phyloP scores from a whole-genome alignment of 2,797 vertebrate species.

The Cottoperca gobio region DNA sequence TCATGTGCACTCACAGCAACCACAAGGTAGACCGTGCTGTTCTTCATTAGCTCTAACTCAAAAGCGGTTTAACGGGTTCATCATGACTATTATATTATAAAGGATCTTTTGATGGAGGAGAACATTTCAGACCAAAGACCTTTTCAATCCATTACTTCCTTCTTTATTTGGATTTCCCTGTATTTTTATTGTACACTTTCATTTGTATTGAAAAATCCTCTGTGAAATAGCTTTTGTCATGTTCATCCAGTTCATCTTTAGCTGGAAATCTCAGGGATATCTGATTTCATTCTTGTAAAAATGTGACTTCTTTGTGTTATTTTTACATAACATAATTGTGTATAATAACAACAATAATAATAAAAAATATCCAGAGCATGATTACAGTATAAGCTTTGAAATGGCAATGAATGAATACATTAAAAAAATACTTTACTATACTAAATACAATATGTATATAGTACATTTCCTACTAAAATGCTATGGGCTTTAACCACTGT shows the following conservation, averaged over 20 bases:
- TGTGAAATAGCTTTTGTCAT: background rate
- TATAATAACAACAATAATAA: background rate
- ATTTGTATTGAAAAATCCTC: background rate
- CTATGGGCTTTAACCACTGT: too few relatives aligned
- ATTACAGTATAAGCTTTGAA: background rate
- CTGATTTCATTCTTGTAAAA: background rate
- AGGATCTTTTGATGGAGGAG: constrained; percentile 7
- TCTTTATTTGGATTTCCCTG: background rate
- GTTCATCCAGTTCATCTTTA: background rate
- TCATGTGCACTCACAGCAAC: constrained; percentile 71
- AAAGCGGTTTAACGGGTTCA: constrained; percentile 33
- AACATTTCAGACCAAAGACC: background rate
- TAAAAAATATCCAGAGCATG: background rate
- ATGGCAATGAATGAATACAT: background rate
- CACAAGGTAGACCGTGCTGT: constrained; percentile 67
- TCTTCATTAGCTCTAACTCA: constrained; percentile 71
- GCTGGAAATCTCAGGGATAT: background rate
- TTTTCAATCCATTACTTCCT: background rate
- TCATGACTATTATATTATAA: constrained; percentile 15
- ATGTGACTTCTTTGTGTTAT: background rate
- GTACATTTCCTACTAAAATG: background rate
- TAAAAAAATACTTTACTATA: too few relatives aligned
- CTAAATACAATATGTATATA: too few relatives aligned
- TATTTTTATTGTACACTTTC: background rate
- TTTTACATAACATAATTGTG: background rate